A percentile compares a stretch with the other conserved stretches of the same genome.
Evolutionary conservation across 2,797 vertebrate genomes (phyloP).

Genomic region (Ara ararauna): DNA sequence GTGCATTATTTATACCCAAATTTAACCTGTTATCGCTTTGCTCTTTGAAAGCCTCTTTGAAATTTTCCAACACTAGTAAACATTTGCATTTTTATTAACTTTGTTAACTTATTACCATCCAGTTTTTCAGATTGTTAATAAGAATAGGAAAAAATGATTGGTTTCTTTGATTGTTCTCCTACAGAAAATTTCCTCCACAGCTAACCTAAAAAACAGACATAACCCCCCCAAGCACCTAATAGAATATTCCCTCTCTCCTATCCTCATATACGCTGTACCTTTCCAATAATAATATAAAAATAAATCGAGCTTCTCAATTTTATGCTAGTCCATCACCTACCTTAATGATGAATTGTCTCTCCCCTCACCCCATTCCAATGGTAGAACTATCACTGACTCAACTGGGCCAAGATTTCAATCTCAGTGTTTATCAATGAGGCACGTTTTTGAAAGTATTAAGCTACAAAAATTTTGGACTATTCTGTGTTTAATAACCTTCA

Average conservation of each 20-base stretch:
- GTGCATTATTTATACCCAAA: not conserved
- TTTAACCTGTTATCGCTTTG: not conserved
- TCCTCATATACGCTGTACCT: not conserved
- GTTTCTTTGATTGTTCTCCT: not conserved
- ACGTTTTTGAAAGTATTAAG: not conserved
- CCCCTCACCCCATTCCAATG: not conserved
- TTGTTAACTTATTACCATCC: not conserved
- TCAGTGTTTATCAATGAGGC: not conserved
- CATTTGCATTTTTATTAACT: not conserved
- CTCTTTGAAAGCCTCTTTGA: not conserved
- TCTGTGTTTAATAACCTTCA: not conserved
- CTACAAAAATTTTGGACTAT: not conserved
- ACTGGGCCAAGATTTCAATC: not conserved
- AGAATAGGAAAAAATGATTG: not conserved
- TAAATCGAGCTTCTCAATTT: not conserved
- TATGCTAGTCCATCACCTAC: not conserved
- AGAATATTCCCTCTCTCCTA: not conserved
- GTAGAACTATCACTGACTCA: not conserved
- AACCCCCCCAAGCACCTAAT: fast-evolving
- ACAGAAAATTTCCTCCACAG: not conserved
- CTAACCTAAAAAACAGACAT: not conserved
- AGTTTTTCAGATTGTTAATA: not conserved
- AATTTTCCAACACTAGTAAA: not conserved
- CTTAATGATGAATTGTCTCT: not conserved
- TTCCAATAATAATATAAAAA: not conserved